Conservation (phyloP, 2,113 vertebrate species). For the Xyrauchen texanus region DNA sequence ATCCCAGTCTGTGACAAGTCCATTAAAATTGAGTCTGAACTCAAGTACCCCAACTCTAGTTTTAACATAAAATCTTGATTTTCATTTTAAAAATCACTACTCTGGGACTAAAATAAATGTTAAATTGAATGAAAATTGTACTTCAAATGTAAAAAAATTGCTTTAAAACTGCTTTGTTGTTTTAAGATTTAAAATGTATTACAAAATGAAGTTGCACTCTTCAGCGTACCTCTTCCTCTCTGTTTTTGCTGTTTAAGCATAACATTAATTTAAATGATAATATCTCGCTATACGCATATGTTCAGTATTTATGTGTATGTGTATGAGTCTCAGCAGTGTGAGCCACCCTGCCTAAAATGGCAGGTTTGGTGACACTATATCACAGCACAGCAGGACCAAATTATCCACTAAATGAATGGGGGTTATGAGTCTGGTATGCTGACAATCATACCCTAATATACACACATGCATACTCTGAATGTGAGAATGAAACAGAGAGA, state of each 20-base stretch:
- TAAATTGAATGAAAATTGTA: too few species aligned
- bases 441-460: slow-evolving; percentile 42
- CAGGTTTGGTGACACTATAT: slow-evolving; percentile 56
- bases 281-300: background rate
- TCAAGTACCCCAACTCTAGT: too few species aligned
- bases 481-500: slow-evolving; percentile 35
- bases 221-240: background rate
- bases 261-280: background rate
- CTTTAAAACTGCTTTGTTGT: background rate
- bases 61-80: too few species aligned
- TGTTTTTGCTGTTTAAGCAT: background rate
- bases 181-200: background rate
- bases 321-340: slow-evolving; percentile 27
- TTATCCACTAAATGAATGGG: slow-evolving; percentile 53
- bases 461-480: slow-evolving; percentile 37
- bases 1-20: too few species aligned
- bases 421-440: slow-evolving; percentile 51
- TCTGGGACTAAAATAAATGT: too few species aligned
- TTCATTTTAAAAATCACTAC: too few species aligned
- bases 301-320: background rate
- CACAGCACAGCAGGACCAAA: slow-evolving; percentile 56
- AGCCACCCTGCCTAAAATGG: slow-evolving; percentile 46
- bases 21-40: too few species aligned
- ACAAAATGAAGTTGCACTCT: background rate
- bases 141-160: background rate